Conservation (phyloP, 2,888 invertebrate genomes). For the Nomada ruficornis region DNA sequence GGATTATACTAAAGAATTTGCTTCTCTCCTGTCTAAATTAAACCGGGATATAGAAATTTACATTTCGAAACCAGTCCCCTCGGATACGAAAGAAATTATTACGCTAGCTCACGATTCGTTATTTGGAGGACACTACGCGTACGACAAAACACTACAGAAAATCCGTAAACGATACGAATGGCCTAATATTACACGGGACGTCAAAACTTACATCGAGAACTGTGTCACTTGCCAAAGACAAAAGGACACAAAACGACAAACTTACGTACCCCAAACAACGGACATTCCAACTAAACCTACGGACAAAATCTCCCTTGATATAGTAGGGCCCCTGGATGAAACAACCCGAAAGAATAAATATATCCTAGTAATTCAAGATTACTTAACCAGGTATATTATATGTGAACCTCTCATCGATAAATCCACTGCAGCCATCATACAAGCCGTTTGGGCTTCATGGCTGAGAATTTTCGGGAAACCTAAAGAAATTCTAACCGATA, state of each 20-base stretch:
- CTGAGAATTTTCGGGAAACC: slow-evolving; percentile 11
- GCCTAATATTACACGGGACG: slow-evolving; percentile 7
- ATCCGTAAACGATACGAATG: slow-evolving; percentile 18
- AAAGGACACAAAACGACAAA: slow-evolving; percentile 23
- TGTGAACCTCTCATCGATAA: slow-evolving; percentile 16
- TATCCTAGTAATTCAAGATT: slow-evolving; percentile 23
- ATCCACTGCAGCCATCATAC: slow-evolving; percentile 30
- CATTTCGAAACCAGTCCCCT: too few relatives aligned
- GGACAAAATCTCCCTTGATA: slow-evolving; percentile 15
- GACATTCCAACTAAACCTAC: slow-evolving; percentile 27
- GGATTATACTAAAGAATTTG: too few relatives aligned
- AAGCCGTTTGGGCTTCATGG: slow-evolving; percentile 27
- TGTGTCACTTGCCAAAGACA: slow-evolving; percentile 19
- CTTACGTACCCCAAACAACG: slow-evolving; percentile 8
- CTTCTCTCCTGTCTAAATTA: accelerated
- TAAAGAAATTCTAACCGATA: slow-evolving; percentile 15
- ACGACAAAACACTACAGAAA: slow-evolving; percentile 12
- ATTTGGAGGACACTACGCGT: slow-evolving; percentile 18
- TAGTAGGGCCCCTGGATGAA: background rate
- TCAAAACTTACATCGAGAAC: slow-evolving; percentile 6
- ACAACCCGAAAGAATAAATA: background rate
- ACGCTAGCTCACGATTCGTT: slow-evolving; percentile 6
- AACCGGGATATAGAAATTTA: too few relatives aligned
- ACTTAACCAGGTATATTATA: slow-evolving; percentile 12
- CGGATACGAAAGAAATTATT: background rate